Evolutionary conservation across 1,140 invertebrate species (phyloP), one percentile per base, ranked within the genome.

Genomic region (Anastrepha ludens): DNA sequence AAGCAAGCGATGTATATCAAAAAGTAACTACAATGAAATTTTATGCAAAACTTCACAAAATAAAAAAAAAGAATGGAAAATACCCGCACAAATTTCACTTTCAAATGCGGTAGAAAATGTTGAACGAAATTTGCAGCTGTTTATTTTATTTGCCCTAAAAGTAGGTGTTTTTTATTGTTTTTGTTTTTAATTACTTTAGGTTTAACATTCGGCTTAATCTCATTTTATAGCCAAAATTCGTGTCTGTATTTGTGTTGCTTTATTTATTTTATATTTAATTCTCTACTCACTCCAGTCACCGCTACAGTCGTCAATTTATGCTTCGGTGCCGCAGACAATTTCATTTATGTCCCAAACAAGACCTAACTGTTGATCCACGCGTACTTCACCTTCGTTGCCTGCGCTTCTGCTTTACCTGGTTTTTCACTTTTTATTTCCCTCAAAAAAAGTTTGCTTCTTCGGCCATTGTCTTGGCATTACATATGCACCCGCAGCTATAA

Each of bases 231-330:
- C 29, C 29, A 0, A 67, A 67, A 62, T 7, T 1, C 60, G 4
- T 62, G 11, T 67, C 11, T 29, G 3, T 29, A 7, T 1, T 67
- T 29, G 29, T 0, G 29, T 67, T 67, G n/a, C 3, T 29, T 29
- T 67, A 9, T 67, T 67, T 29, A 67, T 67, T 67, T 67, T 7
- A 67, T 29, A 8, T 67, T 67, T 67, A 67, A 47, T 58, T n/a
- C 41, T 44, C 15, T 44, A 44, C 41, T 15, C 11, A 0, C 3
- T 41, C 2, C 5, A 74, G 67, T 47, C 67, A 74, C 39, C 15
- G 67, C 44, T 15, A 47, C 67, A 47, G 2, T 11, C 50, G 11
- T 55, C 6, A 74, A 9, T 74, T 74, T 44, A 47, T 41, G 17
- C 67, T 47, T 47, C 67, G n/a, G 67, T 39, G 15, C 39, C 39